phyloP scores from a whole-genome alignment of 2,888 invertebrate species.

The Ophion costatus region DNA sequence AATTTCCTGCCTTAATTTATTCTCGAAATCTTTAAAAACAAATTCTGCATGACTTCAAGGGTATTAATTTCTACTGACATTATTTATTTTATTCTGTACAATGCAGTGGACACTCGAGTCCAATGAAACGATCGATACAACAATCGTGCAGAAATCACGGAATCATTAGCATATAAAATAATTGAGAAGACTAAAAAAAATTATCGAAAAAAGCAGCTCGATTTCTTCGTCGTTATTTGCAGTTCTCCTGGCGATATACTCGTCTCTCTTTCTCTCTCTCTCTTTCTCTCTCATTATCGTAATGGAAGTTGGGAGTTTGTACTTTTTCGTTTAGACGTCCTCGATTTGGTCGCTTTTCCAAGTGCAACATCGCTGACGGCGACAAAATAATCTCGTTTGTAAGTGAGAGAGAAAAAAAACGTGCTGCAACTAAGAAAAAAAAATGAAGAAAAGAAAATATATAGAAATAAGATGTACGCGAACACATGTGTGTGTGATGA shows the following conservation, averaged over 20 bases:
- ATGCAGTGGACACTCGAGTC: not conserved
- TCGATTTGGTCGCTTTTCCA: conserved; percentile 61
- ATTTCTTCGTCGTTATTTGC: conserved; percentile 36
- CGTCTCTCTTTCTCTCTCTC: conserved; percentile 27
- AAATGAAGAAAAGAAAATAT: conserved; percentile 1
- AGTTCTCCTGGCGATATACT: conserved; percentile 29
- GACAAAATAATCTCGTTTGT: conserved; percentile 42
- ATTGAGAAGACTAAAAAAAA: not conserved
- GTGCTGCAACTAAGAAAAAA: conserved; percentile 33
- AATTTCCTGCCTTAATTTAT: too few species aligned
- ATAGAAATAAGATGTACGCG: conserved; percentile 18
- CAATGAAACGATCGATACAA: conserved; percentile 12
- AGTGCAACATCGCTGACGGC: conserved; percentile 47
- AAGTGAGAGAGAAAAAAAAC: conserved; percentile 35
- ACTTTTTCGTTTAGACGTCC: conserved; percentile 51
- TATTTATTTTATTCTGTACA: not conserved
- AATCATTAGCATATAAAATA: not conserved
- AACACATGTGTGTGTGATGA: conserved; percentile 25
- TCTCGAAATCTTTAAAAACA: too few species aligned
- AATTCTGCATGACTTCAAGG: too few species aligned
- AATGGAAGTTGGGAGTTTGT: conserved; percentile 63
- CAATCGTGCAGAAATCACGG: not conserved
- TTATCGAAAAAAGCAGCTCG: conserved; percentile 35
- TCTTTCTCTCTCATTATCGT: conserved; percentile 57
- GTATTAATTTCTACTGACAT: not conserved